Base-by-base conservation (phyloP, 2,888 invertebrate species). In the Brachynemurus nebulosus region DNA sequence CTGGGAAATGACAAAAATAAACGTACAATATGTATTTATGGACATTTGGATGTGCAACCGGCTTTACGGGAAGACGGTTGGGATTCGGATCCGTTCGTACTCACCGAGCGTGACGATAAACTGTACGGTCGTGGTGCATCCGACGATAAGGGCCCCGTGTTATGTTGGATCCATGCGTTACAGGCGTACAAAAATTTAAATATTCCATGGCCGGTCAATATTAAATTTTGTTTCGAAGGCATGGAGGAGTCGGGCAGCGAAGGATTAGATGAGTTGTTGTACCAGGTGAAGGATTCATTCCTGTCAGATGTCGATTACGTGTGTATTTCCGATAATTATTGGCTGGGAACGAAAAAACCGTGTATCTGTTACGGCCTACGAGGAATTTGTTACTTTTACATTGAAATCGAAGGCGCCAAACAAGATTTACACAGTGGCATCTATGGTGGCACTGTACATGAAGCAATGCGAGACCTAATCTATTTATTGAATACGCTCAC, bases 231-330 rank as follows among this genome's bases (percentile, higher is more conserved):
- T 11, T 86, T 97, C 61, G 97, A 98, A 70, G 93, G 92, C 44
- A 98, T 98, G 97, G 97, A 97, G 65, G 97, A 98, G 63, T 86
- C 85, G 48, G 96, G 96, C 5, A 96, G 95, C 47, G 86, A 86
- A 60, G 97, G 97, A n/a, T 69, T 98, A 18, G 92, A 95, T 61
- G 86, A 84, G 1, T 67, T 95, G 8, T 70, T 98, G 0, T 67
- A 69, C 52, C 61, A 71, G 1, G 69, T 74, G 52, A 83, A 84
- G 58, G 79, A 85, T 52, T 76, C 75, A 19, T 95, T 92, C 64
- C 73, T 96, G 25, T 71, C 78, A 43, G 74, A 76, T 59, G 82
- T 91, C 0, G 95, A 97, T 64, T 96, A 79, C 67, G 90, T 95
- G 12, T 96, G 96, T 63, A 96, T 98, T 59, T 95, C 95, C 17